phyloP scores from a whole-genome alignment of 92 coral and sea anemone genomes.

The Anthopleura xanthogrammica region DNA sequence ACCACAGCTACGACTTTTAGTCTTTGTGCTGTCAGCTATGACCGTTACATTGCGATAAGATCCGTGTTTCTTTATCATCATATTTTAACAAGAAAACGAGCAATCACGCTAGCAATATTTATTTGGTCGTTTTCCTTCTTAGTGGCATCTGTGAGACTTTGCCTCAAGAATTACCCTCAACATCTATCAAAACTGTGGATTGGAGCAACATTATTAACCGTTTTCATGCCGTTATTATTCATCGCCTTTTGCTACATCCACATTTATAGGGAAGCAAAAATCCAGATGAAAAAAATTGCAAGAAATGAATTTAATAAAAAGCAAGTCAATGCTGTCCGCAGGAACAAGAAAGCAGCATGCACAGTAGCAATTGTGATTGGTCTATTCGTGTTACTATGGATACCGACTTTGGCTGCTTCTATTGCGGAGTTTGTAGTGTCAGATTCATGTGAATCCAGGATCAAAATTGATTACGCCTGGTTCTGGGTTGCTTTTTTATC shows the following conservation, averaged over 20 bases:
- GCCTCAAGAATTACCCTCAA: constrained; percentile 27
- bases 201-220: constrained; percentile 48
- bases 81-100: constrained; percentile 40
- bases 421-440: constrained; percentile 47
- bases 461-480: constrained; percentile 61
- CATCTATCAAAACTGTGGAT: constrained; percentile 65
- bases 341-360: constrained; percentile 68
- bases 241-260: constrained; percentile 62
- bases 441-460: constrained; percentile 43
- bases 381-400: constrained; percentile 63
- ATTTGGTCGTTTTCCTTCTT: constrained; percentile 67
- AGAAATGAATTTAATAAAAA: constrained; percentile 33
- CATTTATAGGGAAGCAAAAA: constrained; percentile 55
- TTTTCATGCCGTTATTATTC: constrained; percentile 46
- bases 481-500: constrained; percentile 68
- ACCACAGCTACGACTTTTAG: constrained; percentile 68
- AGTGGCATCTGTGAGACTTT: constrained; percentile 51
- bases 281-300: constrained; percentile 53
- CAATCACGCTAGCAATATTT: constrained; percentile 20
- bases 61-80: constrained; percentile 52
- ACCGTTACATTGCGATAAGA: constrained; percentile 62
- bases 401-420: constrained; percentile 64
- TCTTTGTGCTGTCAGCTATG: constrained; percentile 72
- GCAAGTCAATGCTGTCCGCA: constrained; percentile 42
- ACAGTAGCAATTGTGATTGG: constrained; percentile 70